Evolutionary conservation across 1,140 invertebrate species (phyloP), one percentile per base, ranked within the genome.

Genomic region (Trigoniulus corallinus): DNA sequence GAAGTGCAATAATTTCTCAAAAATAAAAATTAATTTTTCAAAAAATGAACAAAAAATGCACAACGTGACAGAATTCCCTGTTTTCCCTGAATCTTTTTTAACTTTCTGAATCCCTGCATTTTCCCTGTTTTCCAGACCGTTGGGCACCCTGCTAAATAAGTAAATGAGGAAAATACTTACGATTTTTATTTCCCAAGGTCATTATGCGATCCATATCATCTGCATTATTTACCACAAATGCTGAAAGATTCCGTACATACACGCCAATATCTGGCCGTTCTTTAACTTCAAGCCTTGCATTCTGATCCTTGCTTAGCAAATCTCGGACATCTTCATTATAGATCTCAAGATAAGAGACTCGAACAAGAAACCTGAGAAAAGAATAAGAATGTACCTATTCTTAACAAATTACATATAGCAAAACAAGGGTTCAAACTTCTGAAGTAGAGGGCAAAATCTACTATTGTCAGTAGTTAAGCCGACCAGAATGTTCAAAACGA

Each of bases 261-360:
- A 88, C 84, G 29, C 84, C 85, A 51, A 84, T 72, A 61, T 86
- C 82, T 10, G 81, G 77, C 55, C 82, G 64, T 61, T 87, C 81
- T 66, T 83, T 83, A 2, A 84, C 75, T 59, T 80, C 75, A 41
- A 80, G 58, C 53, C 71, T 66, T 4, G 69, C 66, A 43, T 62
- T 68, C 53, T 74, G 71, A 50, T 77, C 74, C 52, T 77, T 74
- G 18, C 71, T 69, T 22, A 86, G 61, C 22, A 85, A 64, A 70
- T 84, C 87, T 57, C 81, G 73, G 2, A 86, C 78, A 63, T 85
- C 82, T 66, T 86, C 83, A 62, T 85, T 86, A 56, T 86, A 86
- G 48, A 85, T 82, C 66, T 85, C 82, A 54, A 87, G 67, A 67
- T 85, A 80, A 34, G 80, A 80, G 40, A 83, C 72, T 62, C 84